A percentile compares a stretch with the other conserved stretches of the same genome.
Evolutionary conservation across 2,113 vertebrate species (phyloP).

Genomic region (Nothoprocta perdicaria): DNA sequence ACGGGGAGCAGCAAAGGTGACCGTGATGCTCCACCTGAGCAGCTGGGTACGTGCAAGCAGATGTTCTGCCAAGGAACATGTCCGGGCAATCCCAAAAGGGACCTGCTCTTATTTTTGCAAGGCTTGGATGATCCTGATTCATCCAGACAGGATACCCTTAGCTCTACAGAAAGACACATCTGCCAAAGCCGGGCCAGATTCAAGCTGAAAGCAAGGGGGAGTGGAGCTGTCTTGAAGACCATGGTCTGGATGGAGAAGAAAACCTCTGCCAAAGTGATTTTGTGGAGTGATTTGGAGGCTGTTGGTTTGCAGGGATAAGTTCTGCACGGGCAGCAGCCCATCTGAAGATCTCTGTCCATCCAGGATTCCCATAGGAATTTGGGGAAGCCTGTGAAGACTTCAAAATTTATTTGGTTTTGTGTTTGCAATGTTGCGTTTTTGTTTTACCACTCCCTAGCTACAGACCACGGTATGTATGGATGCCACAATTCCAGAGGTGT

Average conservation of each 20-base stretch:
- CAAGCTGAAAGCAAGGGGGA: neutral
- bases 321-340: neutral
- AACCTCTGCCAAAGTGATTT: neutral
- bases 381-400: neutral
- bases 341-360: neutral
- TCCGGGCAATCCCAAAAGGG: neutral
- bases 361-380: accelerated
- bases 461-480: neutral
- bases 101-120: neutral
- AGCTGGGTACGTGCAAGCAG: slow-evolving; percentile 25
- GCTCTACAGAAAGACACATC: neutral
- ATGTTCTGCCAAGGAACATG: slow-evolving; percentile 35
- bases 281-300: neutral
- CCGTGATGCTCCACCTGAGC: neutral
- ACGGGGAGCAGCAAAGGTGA: neutral
- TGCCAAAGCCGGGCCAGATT: accelerated
- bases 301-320: neutral
- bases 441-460: accelerated
- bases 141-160: neutral
- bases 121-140: slow-evolving; percentile 26
- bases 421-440: neutral
- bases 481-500: neutral
- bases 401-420: neutral
- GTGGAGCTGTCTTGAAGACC: neutral
- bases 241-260: accelerated